Evolutionary conservation across 1,140 invertebrate genomes (phyloP).

Genomic region (Geopemphigus sp.): DNA sequence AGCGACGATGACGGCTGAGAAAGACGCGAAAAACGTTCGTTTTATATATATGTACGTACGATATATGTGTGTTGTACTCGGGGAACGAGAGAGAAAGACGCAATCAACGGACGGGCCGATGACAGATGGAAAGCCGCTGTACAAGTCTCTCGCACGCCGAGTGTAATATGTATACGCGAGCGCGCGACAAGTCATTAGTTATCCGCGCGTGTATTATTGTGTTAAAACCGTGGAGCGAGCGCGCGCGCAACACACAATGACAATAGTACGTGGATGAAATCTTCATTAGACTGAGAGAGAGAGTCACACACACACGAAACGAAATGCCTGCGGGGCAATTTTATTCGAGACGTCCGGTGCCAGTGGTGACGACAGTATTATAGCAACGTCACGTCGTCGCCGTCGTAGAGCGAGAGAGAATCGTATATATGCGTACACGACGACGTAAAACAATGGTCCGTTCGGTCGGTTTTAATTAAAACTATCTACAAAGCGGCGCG

Average conservation of each 20-base stretch:
- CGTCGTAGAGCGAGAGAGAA: neutral
- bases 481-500: neutral
- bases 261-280: slow-evolving; percentile 8
- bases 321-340: neutral
- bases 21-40: neutral
- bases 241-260: neutral
- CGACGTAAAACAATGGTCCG: slow-evolving; percentile 39
- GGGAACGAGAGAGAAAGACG: neutral
- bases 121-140: slow-evolving; percentile 17
- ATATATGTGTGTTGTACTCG: too few species aligned
- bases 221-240: neutral
- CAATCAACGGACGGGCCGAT: slow-evolving; percentile 22
- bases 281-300: slow-evolving; percentile 23
- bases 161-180: neutral
- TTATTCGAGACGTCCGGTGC: slow-evolving; percentile 37
- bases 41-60: neutral
- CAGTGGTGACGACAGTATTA: too few species aligned
- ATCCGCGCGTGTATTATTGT: slow-evolving; percentile 31
- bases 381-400: neutral
- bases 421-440: neutral
- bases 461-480: slow-evolving; percentile 47
- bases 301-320: too few species aligned
- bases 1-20: neutral
- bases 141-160: too few species aligned
- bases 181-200: slow-evolving; percentile 45